These are phyloP conservation scores for Heliopora coerulea DNA, from an alignment of 92 coral and sea anemone species.

Conservation along the genomic window DNA sequence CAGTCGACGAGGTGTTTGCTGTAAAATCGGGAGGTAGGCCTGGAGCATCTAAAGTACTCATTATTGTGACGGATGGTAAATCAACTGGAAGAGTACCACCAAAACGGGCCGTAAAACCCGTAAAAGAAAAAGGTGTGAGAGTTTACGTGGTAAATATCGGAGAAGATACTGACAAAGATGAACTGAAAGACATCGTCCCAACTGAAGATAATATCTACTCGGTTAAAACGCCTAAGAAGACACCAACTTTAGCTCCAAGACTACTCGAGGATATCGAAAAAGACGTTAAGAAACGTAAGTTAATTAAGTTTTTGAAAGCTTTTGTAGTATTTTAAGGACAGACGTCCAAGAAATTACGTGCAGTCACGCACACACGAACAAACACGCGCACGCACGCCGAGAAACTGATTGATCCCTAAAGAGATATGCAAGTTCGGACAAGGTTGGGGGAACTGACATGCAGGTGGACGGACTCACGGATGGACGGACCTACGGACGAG, in stretches of 20 bases:
- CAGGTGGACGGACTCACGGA: too few relatives aligned
- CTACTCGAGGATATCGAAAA: constrained; percentile 53
- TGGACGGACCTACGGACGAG: too few relatives aligned
- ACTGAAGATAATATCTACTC: constrained; percentile 57
- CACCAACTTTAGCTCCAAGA: constrained; percentile 33
- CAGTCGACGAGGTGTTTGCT: constrained; percentile 61
- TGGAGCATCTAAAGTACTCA: constrained; percentile 67
- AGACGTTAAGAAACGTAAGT: constrained; percentile 66
- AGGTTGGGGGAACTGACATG: too few relatives aligned
- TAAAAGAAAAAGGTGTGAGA: constrained; percentile 64
- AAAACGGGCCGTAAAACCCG: constrained; percentile 58
- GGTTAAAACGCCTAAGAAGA: constrained; percentile 47
- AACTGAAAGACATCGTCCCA: constrained; percentile 63
- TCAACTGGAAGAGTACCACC: constrained; percentile 50
- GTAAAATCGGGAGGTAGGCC: constrained; percentile 64
- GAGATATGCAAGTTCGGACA: too few relatives aligned
- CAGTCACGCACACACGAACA: too few relatives aligned
- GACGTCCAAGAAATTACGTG: too few relatives aligned
- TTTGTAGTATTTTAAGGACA: too few relatives aligned
- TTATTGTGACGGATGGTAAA: constrained; percentile 76
- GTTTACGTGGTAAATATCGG: constrained; percentile 82
- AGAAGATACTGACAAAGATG: constrained; percentile 61
- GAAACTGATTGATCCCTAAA: too few relatives aligned
- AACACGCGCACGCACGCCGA: too few relatives aligned
- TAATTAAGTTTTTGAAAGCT: too few relatives aligned